A percentile compares a stretch with the other conserved stretches of the same genome.
These are phyloP conservation scores for Geotrupes spiniger DNA, from an alignment of 2,888 invertebrate species.

Conservation along the genomic window DNA sequence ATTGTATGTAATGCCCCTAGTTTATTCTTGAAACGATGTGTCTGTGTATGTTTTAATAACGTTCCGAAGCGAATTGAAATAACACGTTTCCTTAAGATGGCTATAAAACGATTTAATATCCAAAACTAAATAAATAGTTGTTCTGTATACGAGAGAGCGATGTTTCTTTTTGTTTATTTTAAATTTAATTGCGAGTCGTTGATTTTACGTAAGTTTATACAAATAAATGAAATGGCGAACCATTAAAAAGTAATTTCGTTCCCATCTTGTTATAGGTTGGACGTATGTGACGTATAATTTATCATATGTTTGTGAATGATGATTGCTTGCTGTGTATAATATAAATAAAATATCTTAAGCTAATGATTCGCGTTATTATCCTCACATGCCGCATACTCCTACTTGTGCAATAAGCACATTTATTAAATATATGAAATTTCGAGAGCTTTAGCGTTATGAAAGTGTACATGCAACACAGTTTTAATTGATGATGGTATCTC, in stretches of 20 bases:
- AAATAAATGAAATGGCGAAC: conserved; percentile 21
- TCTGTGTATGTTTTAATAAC: not conserved
- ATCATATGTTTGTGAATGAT: conserved; percentile 13
- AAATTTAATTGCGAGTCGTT: conserved; percentile 21
- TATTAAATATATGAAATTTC: conserved; percentile 1
- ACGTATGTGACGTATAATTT: conserved; percentile 10
- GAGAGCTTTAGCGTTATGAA: not conserved
- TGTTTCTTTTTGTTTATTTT: conserved; percentile 18
- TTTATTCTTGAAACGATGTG: no score
- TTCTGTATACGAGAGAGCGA: not conserved
- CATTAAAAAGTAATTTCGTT: conserved; percentile 23
- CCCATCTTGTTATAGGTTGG: conserved; percentile 5
- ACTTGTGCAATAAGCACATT: conserved; percentile 1
- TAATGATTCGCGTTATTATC: conserved; percentile 1
- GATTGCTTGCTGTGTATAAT: conserved; percentile 13
- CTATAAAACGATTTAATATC: conserved; percentile 5
- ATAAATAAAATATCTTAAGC: conserved; percentile 10
- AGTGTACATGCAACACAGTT: conserved; percentile 8
- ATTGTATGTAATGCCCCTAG: no score
- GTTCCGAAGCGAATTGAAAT: not conserved
- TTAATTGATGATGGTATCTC: conserved; percentile 15
- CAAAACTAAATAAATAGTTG: conserved; percentile 4
- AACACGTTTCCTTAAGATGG: conserved; percentile 4
- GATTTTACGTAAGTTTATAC: conserved; percentile 20
- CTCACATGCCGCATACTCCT: not conserved